Evolutionary conservation across 2,888 invertebrate genomes (phyloP).

Genomic region (Sarcophaga rosellei): DNA sequence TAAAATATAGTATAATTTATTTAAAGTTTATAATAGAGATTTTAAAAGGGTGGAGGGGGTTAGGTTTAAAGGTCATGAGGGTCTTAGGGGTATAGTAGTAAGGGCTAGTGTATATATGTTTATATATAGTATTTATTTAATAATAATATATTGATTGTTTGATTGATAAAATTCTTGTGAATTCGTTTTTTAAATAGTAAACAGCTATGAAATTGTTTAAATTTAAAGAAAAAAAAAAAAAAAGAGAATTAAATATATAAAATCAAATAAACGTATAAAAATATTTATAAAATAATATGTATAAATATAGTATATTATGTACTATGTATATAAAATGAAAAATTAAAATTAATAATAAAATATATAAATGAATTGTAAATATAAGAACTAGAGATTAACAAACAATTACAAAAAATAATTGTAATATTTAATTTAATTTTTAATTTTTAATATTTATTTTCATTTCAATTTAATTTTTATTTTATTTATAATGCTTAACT

Average conservation of each 20-base stretch:
- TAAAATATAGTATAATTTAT: slow-evolving; percentile 49
- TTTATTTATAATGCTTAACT: slow-evolving; percentile 23
- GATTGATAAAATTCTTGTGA: slow-evolving; percentile 46
- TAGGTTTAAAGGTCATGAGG: too few relatives aligned
- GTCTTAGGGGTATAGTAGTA: too few relatives aligned
- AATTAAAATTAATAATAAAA: slow-evolving; percentile 19
- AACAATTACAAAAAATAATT: slow-evolving; percentile 53
- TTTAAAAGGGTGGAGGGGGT: neutral
- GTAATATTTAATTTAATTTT: slow-evolving; percentile 44
- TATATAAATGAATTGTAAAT: slow-evolving; percentile 34
- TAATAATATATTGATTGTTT: slow-evolving; percentile 55
- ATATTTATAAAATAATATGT: slow-evolving; percentile 20
- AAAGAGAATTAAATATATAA: neutral
- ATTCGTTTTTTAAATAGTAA: slow-evolving; percentile 11
- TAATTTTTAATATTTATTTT: slow-evolving; percentile 10
- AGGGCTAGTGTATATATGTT: slow-evolving; percentile 18
- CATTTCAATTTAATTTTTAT: too few relatives aligned
- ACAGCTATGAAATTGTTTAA: slow-evolving; percentile 13
- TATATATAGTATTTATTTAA: slow-evolving; percentile 9
- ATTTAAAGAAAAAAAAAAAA: slow-evolving; percentile 9
- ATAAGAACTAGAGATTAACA: slow-evolving; percentile 52
- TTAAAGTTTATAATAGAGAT: neutral
- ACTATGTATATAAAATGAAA: slow-evolving; percentile 38
- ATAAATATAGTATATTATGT: slow-evolving; percentile 3
- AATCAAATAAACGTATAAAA: slow-evolving; percentile 8